Percentiles rank a stretch among this genome's conserved stretches.
These are phyloP conservation scores for Scrobipalpa atriplicella DNA, from an alignment of 2,888 invertebrate species.

Conservation along the genomic window DNA sequence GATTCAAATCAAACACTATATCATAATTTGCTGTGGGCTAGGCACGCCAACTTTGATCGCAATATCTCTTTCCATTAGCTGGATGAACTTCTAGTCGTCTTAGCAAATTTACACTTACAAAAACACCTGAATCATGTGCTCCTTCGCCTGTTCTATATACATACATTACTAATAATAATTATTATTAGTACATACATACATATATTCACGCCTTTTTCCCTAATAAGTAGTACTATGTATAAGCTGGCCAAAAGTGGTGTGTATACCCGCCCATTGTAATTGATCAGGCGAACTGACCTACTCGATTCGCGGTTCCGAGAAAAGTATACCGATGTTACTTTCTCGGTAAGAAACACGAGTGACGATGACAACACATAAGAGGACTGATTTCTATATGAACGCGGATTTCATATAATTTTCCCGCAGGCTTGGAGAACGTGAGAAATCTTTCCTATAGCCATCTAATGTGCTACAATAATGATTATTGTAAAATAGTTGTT, in stretches of 20 bases:
- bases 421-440: background rate
- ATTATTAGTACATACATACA: background rate
- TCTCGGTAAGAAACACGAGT: constrained; percentile 43
- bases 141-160: background rate
- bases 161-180: background rate
- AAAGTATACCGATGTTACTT: constrained; percentile 46
- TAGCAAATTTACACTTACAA: background rate
- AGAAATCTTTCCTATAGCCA: too few species aligned
- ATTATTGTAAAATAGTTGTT: too few species aligned
- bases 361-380: constrained; percentile 9
- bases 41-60: too few species aligned
- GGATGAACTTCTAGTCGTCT: too few species aligned
- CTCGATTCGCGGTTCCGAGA: constrained; percentile 22
- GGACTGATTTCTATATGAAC: background rate
- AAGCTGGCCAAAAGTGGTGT: background rate
- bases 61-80: too few species aligned
- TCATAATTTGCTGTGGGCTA: too few species aligned
- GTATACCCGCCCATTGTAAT: constrained; percentile 6
- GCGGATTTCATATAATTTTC: background rate
- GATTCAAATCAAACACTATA: too few species aligned
- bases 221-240: background rate
- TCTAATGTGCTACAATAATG: too few species aligned
- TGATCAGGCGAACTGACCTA: constrained; percentile 1
- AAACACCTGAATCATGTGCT: background rate
- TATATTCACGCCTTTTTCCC: too few species aligned